Conservation (phyloP, 2,113 vertebrate species). For the Poicephalus gulielmi region DNA sequence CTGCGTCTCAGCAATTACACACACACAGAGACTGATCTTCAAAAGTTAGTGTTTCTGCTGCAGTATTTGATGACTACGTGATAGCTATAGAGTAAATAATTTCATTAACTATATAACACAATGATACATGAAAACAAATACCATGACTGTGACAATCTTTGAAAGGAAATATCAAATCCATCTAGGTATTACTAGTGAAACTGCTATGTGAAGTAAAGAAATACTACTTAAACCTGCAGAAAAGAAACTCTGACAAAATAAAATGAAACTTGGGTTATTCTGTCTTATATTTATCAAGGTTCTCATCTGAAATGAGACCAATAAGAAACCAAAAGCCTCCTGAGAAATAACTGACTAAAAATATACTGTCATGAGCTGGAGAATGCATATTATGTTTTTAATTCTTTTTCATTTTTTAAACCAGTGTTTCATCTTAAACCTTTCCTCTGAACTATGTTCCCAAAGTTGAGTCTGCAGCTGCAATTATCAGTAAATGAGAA, state of each 20-base stretch:
- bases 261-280: not conserved
- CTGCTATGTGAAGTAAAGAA: not conserved
- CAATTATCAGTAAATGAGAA: not conserved
- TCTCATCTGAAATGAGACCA: not conserved
- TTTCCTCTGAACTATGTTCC: not conserved
- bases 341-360: not conserved
- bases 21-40: not conserved
- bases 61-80: constrained; percentile 18
- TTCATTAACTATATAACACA: not conserved
- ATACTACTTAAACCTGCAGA: not conserved
- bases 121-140: not conserved
- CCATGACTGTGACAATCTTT: not conserved
- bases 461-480: not conserved
- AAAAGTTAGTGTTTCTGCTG: not conserved
- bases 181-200: not conserved
- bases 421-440: rapidly evolving
- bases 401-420: not conserved
- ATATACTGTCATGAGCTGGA: not conserved
- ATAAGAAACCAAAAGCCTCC: not conserved
- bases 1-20: not conserved
- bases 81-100: not conserved
- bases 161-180: not conserved
- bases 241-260: not conserved
- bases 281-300: not conserved
- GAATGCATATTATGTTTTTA: not conserved